Percentiles rank a stretch among this genome's conserved stretches.
These are phyloP conservation scores for Rostratula benghalensis DNA, from an alignment of 2,113 vertebrate genomes.

Conservation along the genomic window DNA sequence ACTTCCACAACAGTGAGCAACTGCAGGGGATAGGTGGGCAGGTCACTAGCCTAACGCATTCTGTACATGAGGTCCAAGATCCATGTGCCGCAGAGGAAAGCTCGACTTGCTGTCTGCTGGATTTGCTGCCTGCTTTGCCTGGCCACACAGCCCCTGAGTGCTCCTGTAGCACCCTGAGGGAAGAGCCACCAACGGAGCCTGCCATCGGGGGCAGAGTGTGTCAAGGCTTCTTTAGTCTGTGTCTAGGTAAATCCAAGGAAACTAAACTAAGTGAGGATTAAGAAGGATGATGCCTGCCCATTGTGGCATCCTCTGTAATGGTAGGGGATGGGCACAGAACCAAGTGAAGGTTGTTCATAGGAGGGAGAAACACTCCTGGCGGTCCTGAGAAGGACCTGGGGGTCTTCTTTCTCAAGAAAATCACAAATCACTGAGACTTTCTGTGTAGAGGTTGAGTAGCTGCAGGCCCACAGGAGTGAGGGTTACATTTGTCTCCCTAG, in stretches of 20 bases:
- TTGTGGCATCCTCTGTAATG: neutral
- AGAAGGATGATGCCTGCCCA: neutral
- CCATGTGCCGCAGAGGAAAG: neutral
- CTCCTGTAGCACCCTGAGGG: no score
- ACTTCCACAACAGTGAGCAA: neutral
- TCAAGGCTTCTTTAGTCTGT: neutral
- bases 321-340: neutral
- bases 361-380: neutral
- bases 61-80: neutral
- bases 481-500: neutral
- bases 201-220: fast-evolving
- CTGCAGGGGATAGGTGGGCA: neutral
- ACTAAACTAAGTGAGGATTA: neutral
- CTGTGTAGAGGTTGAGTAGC: neutral
- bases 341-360: fast-evolving
- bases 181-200: neutral
- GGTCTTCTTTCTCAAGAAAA: neutral
- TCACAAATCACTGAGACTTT: neutral
- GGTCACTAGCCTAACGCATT: neutral
- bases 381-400: neutral
- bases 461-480: neutral
- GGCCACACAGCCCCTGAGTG: fast-evolving
- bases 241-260: neutral
- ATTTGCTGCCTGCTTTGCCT: neutral
- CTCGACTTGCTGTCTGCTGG: neutral